A percentile compares a stretch with the other conserved stretches of the same genome.
Conservation (phyloP, 2,113 vertebrate genomes). For the Menidia beryllina region DNA sequence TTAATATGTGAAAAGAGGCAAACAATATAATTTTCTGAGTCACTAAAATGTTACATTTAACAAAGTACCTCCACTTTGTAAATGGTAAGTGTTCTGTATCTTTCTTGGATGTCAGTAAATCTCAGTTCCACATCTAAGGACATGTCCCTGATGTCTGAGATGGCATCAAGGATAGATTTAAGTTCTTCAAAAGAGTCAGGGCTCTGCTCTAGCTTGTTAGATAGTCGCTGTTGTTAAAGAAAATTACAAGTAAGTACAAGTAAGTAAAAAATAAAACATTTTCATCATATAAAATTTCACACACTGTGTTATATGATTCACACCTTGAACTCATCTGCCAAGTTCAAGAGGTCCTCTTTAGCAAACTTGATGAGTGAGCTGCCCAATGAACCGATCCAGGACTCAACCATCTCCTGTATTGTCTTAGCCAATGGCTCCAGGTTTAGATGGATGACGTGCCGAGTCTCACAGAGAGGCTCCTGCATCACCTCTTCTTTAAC, state of each 20-base stretch:
- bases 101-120: constrained; percentile 86
- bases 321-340: constrained; percentile 88
- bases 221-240: constrained; percentile 76
- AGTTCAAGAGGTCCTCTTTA: constrained; percentile 83
- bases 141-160: constrained; percentile 84
- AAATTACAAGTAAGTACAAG: constrained; percentile 11
- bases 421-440: constrained; percentile 83
- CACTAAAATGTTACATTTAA: background rate
- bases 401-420: constrained; percentile 83
- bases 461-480: constrained; percentile 82
- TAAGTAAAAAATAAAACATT: background rate
- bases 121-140: constrained; percentile 88
- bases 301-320: background rate
- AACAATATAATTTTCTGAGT: background rate
- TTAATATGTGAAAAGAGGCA: background rate
- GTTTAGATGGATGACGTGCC: constrained; percentile 86
- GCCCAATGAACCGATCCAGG: constrained; percentile 88
- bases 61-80: constrained; percentile 86
- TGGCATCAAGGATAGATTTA: constrained; percentile 88
- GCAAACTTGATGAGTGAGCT: constrained; percentile 87
- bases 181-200: constrained; percentile 87
- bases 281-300: background rate
- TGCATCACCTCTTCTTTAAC: constrained; percentile 82
- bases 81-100: constrained; percentile 89
- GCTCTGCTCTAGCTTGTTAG: constrained; percentile 78